Conservation (phyloP, 2,888 invertebrate genomes). For the Patella caerulea region DNA sequence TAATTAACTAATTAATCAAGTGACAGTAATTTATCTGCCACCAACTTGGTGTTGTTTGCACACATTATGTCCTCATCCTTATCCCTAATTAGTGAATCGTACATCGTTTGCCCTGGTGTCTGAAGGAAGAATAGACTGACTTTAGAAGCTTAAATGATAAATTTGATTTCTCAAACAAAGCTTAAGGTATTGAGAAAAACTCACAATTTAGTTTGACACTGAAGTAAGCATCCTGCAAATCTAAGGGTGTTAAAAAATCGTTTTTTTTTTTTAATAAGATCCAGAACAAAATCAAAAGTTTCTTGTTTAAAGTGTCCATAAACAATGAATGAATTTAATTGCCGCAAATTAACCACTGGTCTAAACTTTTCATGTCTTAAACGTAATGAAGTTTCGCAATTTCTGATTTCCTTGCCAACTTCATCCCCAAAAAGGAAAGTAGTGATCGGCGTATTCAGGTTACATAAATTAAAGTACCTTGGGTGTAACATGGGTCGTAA, state of each 20-base stretch:
- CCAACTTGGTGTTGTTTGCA: background rate
- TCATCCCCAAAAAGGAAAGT: too few species aligned
- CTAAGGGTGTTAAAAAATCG: slow-evolving; percentile 14
- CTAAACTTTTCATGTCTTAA: background rate
- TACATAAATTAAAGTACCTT: too few species aligned
- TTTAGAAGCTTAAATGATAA: slow-evolving; percentile 9
- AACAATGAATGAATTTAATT: slow-evolving; percentile 12
- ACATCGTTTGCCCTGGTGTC: slow-evolving; percentile 5
- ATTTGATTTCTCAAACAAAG: slow-evolving; percentile 11
- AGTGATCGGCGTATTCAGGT: too few species aligned
- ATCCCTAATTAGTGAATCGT: background rate
- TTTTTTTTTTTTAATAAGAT: slow-evolving; percentile 15
- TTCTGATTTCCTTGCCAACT: too few species aligned
- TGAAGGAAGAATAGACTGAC: slow-evolving; percentile 8
- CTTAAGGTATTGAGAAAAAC: slow-evolving; percentile 9
- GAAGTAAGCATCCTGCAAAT: slow-evolving; percentile 23
- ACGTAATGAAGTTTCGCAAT: too few species aligned
- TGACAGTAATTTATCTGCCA: background rate
- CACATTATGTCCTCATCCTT: background rate
- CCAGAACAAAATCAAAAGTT: slow-evolving; percentile 8
- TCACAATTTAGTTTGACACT: slow-evolving; percentile 15
- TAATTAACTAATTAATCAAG: background rate
- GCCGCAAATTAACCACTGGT: slow-evolving; percentile 20
- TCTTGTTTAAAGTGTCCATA: slow-evolving; percentile 23
- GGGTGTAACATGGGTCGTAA: too few species aligned